Evolutionary conservation across 2,797 vertebrate species (phyloP), one percentile per base, ranked within the genome.

Genomic region (Cichlasoma orientale): DNA sequence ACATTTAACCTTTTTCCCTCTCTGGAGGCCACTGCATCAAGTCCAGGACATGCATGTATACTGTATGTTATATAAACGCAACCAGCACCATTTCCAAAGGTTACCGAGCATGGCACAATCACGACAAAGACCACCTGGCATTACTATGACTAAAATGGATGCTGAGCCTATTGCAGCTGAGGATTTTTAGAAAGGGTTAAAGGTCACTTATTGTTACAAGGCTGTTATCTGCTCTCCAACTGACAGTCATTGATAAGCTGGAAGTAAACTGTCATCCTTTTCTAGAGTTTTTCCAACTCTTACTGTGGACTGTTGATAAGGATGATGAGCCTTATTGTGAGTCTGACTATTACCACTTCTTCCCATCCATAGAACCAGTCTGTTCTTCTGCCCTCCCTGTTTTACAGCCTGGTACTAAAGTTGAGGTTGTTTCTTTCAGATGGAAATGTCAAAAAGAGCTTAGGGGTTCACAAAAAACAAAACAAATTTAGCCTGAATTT

Each of bases 1-100:
- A 47, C 23, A 66, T 66, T 66, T 66, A 66, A 66, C 61, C 38
- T 66, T 66, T 66, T 66, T 66, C 18, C 61, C 14, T 66, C 38
- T 47, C 61, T 0, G 23, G 38, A 47, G 38, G 38, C 61, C 38
- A 44, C 21, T 16, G 25, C 44, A 63, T 63, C 23, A 9, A 66
- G 38, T 66, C 14, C 23, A 66, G 5, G 38, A 33, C 31, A 33
- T 33, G 31, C 31, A 33, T 33, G 8, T 33, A 33, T 9, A 33
- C 41, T 47, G 61, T 47, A 47, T 47, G 41, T 66, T 66, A 66
- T 66, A 66, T 66, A 66, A 66, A 66, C 47, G 10, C 38, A 66
- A 47, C 38, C 14, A 66, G 9, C 0, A 10, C 41, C 16, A 47
- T 66, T 47, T 66, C 29, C 16, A 66, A 66, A 66, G 61, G 61